Conservation (phyloP, 2,113 vertebrate species). For the Proterorhinus semilunaris region DNA sequence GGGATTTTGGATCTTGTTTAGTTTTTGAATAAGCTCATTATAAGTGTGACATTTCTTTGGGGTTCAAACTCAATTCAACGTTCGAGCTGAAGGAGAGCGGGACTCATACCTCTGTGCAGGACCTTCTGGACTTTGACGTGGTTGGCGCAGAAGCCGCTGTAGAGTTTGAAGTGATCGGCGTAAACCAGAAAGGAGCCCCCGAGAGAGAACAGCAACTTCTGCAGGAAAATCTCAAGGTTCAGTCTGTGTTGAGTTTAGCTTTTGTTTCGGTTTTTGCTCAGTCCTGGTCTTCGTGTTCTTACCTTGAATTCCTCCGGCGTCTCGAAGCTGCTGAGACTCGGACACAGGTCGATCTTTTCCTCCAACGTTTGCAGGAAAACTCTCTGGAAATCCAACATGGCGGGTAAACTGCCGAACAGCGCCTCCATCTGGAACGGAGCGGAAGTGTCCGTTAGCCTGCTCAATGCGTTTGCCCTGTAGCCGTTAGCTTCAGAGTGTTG, state of each 20-base stretch:
- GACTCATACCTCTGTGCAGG: constrained; percentile 85
- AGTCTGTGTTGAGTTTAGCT: too few species aligned
- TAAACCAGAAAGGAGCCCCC: constrained; percentile 96
- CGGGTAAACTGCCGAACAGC: constrained; percentile 90
- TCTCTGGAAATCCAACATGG: constrained; percentile 95
- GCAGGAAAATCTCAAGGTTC: background rate
- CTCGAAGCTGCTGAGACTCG: constrained; percentile 84
- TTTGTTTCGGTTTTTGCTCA: background rate
- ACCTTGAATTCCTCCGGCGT: constrained; percentile 90
- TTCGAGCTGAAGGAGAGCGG: too few species aligned
- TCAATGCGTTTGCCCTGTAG: too few species aligned
- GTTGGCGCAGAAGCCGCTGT: constrained; percentile 96
- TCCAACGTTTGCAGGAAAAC: constrained; percentile 94
- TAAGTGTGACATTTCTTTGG: too few species aligned
- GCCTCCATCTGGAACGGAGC: constrained; percentile 85
- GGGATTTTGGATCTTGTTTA: too few species aligned
- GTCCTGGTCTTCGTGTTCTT: background rate
- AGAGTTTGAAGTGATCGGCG: constrained; percentile 95
- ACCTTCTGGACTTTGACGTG: constrained; percentile 97
- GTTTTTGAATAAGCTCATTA: too few species aligned
- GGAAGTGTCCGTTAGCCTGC: background rate
- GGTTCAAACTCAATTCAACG: too few species aligned
- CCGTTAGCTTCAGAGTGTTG: too few species aligned
- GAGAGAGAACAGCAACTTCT: constrained; percentile 92
- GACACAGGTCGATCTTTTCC: constrained; percentile 84